These are phyloP conservation scores for Papilio polytes DNA, from an alignment of 1,140 invertebrate species.

Conservation along the genomic window DNA sequence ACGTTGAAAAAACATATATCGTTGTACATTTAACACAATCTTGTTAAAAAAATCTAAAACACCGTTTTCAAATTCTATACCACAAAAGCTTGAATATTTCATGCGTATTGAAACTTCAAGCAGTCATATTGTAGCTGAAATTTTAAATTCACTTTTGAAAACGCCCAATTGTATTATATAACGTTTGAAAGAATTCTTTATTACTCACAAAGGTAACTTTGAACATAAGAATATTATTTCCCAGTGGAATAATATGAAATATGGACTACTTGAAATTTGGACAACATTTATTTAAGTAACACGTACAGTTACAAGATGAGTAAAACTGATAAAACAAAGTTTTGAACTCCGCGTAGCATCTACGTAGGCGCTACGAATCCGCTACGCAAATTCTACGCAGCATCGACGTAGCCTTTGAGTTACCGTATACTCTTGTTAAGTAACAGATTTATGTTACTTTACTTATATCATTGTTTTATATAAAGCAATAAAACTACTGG, in stretches of 20 bases:
- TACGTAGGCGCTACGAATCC: neutral
- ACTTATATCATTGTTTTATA: neutral
- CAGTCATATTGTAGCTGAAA: neutral
- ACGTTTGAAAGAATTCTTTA: constrained; percentile 12
- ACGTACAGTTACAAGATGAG: neutral
- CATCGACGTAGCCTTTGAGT: neutral
- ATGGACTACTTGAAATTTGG: neutral
- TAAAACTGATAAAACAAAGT: neutral
- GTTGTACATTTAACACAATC: too few relatives aligned
- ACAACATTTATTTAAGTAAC: neutral
- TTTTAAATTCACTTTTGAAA: neutral
- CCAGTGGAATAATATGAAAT: neutral
- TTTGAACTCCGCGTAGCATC: neutral
- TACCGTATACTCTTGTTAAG: neutral
- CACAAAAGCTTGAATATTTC: neutral
- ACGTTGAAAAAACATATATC: too few relatives aligned
- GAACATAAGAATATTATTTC: neutral
- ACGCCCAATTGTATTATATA: constrained; percentile 1
- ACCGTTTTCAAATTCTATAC: too few relatives aligned
- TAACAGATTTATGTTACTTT: neutral
- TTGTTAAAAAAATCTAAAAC: too few relatives aligned
- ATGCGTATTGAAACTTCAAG: neutral
- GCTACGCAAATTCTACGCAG: neutral
- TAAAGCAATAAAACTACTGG: neutral
- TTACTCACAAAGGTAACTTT: constrained; percentile 7